Percentiles rank a stretch among this genome's conserved stretches.
These are phyloP conservation scores for Oryzaephilus surinamensis DNA, from an alignment of 1,140 invertebrate species.

Conservation along the genomic window DNA sequence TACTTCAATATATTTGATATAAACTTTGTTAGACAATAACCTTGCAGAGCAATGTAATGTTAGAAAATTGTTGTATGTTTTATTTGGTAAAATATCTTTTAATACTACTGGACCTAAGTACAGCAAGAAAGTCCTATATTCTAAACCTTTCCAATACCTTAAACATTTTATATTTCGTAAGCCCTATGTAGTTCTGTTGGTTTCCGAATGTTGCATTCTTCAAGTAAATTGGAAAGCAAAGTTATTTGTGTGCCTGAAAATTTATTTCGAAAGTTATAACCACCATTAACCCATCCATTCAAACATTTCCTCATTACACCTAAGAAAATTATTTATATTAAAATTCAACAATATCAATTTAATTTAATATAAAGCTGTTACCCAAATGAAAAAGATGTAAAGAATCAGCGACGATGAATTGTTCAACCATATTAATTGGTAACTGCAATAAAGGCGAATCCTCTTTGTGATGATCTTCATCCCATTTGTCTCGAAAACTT, in stretches of 20 bases:
- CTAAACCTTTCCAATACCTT: too few relatives aligned
- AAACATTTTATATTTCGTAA: too few relatives aligned
- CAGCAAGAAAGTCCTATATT: too few relatives aligned
- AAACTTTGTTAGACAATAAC: conserved; percentile 13
- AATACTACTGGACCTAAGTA: conserved; percentile 21
- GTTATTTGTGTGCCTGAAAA: conserved; percentile 1
- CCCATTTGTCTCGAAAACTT: conserved; percentile 14
- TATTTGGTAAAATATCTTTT: conserved; percentile 14
- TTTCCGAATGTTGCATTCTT: conserved; percentile 6
- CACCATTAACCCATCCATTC: conserved; percentile 10
- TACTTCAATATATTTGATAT: conserved; percentile 13
- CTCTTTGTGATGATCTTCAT: conserved; percentile 18
- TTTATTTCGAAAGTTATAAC: conserved; percentile 1
- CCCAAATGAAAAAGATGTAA: conserved; percentile 22
- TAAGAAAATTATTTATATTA: too few relatives aligned
- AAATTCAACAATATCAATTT: too few relatives aligned
- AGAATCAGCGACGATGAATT: conserved; percentile 18
- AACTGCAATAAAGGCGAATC: conserved; percentile 14
- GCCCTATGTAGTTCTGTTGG: conserved; percentile 18
- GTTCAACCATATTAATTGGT: conserved; percentile 19
- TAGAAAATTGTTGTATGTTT: conserved; percentile 17
- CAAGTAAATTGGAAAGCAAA: neutral
- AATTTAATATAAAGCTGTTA: too few relatives aligned
- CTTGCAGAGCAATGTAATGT: conserved; percentile 17
- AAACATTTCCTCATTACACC: conserved; percentile 19